A percentile compares a stretch with the other conserved stretches of the same genome.
Conservation (phyloP, 2,113 vertebrate genomes). For the Sapayoa aenigma region DNA sequence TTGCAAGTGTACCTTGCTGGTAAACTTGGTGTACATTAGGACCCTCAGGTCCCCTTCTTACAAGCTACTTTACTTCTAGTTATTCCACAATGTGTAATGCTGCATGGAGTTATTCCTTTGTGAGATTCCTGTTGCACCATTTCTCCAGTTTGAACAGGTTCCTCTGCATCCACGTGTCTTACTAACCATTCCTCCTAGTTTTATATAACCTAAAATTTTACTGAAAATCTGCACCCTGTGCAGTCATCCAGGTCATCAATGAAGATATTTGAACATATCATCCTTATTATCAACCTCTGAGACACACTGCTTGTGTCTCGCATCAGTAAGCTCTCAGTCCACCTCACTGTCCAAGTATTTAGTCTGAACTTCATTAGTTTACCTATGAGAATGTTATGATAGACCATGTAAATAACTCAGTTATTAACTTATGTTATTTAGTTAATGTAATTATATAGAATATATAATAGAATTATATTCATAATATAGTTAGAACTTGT, state of each 20-base stretch:
- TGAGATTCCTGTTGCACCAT: not conserved
- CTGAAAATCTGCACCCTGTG: not conserved
- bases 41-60: not conserved
- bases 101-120: not conserved
- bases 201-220: not conserved
- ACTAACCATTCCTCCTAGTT: not conserved
- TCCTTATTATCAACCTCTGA: not conserved
- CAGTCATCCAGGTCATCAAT: not conserved
- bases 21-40: not conserved
- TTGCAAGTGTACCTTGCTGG: not conserved
- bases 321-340: not conserved
- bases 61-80: not conserved
- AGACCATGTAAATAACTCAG: not conserved
- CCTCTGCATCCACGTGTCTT: not conserved
- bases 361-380: not conserved
- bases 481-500: no score
- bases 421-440: no score
- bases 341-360: not conserved
- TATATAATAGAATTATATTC: no score
- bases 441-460: no score
- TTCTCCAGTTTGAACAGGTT: not conserved
- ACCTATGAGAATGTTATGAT: not conserved
- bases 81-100: not conserved
- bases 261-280: not conserved
- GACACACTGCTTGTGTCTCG: not conserved